Evolutionary conservation across 2,888 invertebrate genomes (phyloP).

Genomic region (Tanaodytes sp.): DNA sequence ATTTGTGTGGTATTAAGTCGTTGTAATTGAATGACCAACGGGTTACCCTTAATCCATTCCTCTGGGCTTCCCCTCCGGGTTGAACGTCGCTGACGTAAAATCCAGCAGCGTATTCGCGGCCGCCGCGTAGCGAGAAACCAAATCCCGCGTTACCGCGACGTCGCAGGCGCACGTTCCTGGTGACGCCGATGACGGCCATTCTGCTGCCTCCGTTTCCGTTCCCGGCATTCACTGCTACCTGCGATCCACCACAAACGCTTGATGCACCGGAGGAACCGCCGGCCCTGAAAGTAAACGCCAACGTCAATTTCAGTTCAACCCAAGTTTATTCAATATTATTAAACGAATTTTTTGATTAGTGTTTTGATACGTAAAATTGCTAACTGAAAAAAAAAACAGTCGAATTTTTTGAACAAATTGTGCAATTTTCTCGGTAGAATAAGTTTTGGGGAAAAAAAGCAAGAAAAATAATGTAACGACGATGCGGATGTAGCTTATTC

Average conservation of each 20-base stretch:
- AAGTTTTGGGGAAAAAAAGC: no score
- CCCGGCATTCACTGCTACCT: constrained; percentile 65
- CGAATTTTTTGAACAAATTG: no score
- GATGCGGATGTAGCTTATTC: no score
- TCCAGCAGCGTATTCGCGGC: constrained; percentile 92
- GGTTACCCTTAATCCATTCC: constrained; percentile 90
- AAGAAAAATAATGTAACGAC: no score
- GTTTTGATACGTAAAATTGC: no score
- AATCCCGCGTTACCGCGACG: constrained; percentile 79
- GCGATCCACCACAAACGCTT: constrained; percentile 59
- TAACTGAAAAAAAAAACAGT: no score
- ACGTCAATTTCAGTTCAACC: no score
- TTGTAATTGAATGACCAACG: no score
- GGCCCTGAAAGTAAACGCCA: constrained; percentile 61
- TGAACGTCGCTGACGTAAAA: constrained; percentile 93
- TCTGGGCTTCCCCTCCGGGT: constrained; percentile 88
- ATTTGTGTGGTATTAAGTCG: no score
- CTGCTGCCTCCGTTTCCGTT: constrained; percentile 73
- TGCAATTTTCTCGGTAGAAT: no score
- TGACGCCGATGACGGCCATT: constrained; percentile 76
- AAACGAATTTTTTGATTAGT: no score
- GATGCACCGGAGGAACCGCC: constrained; percentile 68
- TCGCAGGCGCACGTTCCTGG: constrained; percentile 76
- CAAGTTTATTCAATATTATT: no score
- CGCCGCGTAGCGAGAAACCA: constrained; percentile 89